Evolutionary conservation across 2,888 invertebrate genomes (phyloP).

Genomic region (Drosophila anceps): DNA sequence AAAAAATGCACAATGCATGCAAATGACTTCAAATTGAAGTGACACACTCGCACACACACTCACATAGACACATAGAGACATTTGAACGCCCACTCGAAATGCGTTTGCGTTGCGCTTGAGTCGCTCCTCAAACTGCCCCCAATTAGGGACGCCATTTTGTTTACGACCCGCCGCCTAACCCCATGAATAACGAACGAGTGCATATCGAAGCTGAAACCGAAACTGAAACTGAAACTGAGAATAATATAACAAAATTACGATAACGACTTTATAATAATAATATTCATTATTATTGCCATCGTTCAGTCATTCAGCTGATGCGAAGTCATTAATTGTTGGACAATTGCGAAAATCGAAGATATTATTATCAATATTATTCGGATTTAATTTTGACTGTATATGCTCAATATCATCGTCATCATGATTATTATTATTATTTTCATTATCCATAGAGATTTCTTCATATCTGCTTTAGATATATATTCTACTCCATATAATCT

Average conservation of each 20-base stretch:
- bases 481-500: background rate
- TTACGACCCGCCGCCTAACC: constrained; percentile 52
- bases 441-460: background rate
- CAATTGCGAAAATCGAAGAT: background rate
- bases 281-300: constrained; percentile 7
- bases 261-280: constrained; percentile 44
- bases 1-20: constrained; percentile 78
- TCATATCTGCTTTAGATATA: background rate
- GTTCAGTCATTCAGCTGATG: constrained; percentile 1
- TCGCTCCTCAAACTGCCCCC: constrained; percentile 64
- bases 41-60: constrained; percentile 56
- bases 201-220: constrained; percentile 45
- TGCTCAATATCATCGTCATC: background rate
- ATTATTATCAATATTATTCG: background rate
- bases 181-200: constrained; percentile 50
- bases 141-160: constrained; percentile 78
- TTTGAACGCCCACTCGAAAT: constrained; percentile 22
- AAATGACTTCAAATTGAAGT: constrained; percentile 79
- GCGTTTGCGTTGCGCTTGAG: constrained; percentile 65
- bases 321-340: constrained; percentile 1
- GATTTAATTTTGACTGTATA: background rate
- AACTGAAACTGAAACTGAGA: constrained; percentile 25
- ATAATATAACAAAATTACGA: constrained; percentile 34
- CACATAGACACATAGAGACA: background rate
- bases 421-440: background rate